These are phyloP conservation scores for Conus ventricosus DNA, from an alignment of 1,140 invertebrate species.

Conservation along the genomic window DNA sequence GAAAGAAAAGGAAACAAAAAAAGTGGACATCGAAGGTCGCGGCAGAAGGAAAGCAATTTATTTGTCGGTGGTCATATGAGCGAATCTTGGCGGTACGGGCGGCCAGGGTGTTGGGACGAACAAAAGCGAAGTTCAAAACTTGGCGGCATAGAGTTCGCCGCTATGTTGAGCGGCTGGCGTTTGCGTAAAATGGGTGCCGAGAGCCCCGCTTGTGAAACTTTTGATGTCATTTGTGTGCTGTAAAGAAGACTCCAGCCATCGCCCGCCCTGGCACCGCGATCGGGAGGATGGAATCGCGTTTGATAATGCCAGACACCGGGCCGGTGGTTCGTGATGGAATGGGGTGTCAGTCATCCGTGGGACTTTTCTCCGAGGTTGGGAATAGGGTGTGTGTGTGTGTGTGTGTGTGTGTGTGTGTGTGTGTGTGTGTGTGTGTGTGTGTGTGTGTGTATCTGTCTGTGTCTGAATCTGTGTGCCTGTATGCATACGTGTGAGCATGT, in stretches of 20 bases:
- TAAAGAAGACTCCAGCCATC: too few relatives aligned
- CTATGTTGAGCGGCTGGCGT: neutral
- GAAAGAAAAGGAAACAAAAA: too few relatives aligned
- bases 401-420: too few relatives aligned
- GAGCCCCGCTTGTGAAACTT: neutral
- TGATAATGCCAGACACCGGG: too few relatives aligned
- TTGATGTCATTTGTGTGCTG: conserved; percentile 4
- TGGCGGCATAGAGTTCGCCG: neutral
- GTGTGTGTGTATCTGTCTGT: too few relatives aligned
- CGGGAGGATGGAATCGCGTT: too few relatives aligned
- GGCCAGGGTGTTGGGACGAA: neutral
- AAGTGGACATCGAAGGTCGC: conserved; percentile 17
- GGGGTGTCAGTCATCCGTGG: neutral
- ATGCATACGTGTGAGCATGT: neutral
- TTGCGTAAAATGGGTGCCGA: neutral
- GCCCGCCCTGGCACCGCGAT: too few relatives aligned
- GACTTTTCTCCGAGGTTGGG: neutral
- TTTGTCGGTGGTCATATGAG: conserved; percentile 24
- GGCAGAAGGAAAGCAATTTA: conserved; percentile 24
- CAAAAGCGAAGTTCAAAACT: neutral
- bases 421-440: too few relatives aligned
- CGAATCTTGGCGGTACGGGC: neutral
- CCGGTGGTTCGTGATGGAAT: neutral
- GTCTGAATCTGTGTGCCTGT: neutral
- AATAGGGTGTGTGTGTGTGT: too few relatives aligned